Conservation (phyloP, 2,797 vertebrate species). For the Melopsittacus undulatus region DNA sequence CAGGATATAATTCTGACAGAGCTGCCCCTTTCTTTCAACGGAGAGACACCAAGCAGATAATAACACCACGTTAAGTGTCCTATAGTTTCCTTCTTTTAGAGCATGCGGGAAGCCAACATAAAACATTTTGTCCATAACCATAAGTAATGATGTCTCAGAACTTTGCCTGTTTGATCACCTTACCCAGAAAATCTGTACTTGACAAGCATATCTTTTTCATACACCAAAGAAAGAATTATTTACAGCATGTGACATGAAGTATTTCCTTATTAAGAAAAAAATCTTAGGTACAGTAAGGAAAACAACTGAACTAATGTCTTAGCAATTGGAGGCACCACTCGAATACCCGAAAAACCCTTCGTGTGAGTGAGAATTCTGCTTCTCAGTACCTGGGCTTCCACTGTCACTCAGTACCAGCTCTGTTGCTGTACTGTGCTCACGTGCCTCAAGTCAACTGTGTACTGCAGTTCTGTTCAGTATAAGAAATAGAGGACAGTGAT, state of each 20-base stretch:
- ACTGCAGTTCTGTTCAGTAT: background rate
- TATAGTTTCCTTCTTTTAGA: background rate
- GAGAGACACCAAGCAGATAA: background rate
- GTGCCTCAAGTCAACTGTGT: background rate
- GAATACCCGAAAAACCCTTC: background rate
- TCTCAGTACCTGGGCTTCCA: background rate
- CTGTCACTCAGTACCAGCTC: background rate
- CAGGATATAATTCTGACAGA: background rate
- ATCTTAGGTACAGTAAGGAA: background rate
- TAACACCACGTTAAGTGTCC: background rate
- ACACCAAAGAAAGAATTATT: background rate
- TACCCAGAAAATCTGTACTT: background rate
- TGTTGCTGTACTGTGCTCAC: rapidly evolving
- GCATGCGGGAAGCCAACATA: background rate
- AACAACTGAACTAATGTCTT: background rate
- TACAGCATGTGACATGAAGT: background rate
- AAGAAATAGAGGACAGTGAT: background rate
- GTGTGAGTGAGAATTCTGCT: background rate
- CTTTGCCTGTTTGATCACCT: background rate
- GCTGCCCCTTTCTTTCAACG: background rate
- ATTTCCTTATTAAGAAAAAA: background rate
- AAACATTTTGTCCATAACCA: background rate
- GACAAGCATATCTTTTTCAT: background rate
- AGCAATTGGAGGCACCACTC: background rate
- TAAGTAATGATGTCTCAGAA: background rate